These are phyloP conservation scores for Cotesia glomerata DNA, from an alignment of 1,140 invertebrate genomes.

Conservation along the genomic window DNA sequence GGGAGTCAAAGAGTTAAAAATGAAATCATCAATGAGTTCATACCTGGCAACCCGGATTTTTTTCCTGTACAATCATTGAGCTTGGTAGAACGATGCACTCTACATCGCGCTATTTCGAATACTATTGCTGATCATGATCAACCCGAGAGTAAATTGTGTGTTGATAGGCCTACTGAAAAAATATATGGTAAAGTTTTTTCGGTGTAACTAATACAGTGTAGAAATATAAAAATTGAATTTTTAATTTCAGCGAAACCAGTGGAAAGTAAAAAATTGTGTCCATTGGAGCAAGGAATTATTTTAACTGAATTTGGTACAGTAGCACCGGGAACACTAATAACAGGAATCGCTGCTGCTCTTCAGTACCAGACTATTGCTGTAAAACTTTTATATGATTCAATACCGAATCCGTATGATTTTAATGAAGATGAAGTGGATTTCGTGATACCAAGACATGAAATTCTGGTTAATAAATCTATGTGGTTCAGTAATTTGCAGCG, in stretches of 20 bases:
- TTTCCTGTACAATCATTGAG: constrained; percentile 60
- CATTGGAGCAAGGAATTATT: constrained; percentile 68
- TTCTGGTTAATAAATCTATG: constrained; percentile 40
- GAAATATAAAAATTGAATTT: background rate
- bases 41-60: constrained; percentile 62
- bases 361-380: constrained; percentile 64
- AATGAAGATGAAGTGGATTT: constrained; percentile 42
- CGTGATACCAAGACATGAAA: constrained; percentile 39
- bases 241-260: background rate
- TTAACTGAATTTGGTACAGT: constrained; percentile 67
- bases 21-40: constrained; percentile 67
- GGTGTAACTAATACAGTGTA: too few relatives aligned
- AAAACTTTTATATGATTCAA: constrained; percentile 33
- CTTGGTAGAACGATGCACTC: constrained; percentile 64
- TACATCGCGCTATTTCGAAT: constrained; percentile 69
- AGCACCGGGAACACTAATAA: constrained; percentile 65
- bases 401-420: constrained; percentile 7
- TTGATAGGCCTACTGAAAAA: constrained; percentile 38
- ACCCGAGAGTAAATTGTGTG: constrained; percentile 62
- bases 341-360: constrained; percentile 66
- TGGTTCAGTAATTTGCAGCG: constrained; percentile 31
- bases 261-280: constrained; percentile 52
- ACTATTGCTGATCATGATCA: constrained; percentile 63
- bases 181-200: constrained; percentile 40
- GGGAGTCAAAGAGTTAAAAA: constrained; percentile 67